Conservation (phyloP, 64 coral and sea anemone genomes). For the Orbicella faveolata region DNA sequence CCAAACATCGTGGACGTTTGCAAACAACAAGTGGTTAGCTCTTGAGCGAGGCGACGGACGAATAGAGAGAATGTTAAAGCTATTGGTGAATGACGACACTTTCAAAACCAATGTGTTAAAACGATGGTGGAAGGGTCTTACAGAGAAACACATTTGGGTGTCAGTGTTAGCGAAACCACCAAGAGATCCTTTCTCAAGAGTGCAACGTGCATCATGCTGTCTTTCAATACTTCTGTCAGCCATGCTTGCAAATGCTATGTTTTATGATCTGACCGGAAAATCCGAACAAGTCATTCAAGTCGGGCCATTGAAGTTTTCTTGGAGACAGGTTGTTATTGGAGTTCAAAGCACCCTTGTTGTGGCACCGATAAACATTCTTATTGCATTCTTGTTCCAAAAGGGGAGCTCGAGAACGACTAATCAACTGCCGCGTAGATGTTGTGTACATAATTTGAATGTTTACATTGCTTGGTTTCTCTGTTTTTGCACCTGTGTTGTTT, state of each 20-base stretch:
- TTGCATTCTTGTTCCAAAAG: conserved; percentile 25
- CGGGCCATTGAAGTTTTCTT: conserved; percentile 16
- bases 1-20: background rate
- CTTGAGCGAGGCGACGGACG: conserved; percentile 21
- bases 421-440: background rate
- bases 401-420: background rate
- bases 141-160: conserved; percentile 54
- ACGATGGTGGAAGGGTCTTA: conserved; percentile 17
- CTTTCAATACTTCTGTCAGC: conserved; percentile 9
- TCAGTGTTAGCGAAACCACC: conserved; percentile 17
- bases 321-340: background rate
- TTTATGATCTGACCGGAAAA: background rate
- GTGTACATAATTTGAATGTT: background rate
- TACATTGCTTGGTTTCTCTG: background rate
- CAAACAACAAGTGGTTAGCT: conserved; percentile 2
- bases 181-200: background rate
- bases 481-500: background rate
- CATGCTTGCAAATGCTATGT: conserved; percentile 58
- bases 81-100: background rate
- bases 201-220: conserved; percentile 46
- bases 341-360: conserved; percentile 16
- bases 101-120: background rate
- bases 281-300: background rate
- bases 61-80: background rate
- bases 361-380: conserved; percentile 28